Conservation (phyloP, 2,888 invertebrate genomes). For the Abrostola triplasia region DNA sequence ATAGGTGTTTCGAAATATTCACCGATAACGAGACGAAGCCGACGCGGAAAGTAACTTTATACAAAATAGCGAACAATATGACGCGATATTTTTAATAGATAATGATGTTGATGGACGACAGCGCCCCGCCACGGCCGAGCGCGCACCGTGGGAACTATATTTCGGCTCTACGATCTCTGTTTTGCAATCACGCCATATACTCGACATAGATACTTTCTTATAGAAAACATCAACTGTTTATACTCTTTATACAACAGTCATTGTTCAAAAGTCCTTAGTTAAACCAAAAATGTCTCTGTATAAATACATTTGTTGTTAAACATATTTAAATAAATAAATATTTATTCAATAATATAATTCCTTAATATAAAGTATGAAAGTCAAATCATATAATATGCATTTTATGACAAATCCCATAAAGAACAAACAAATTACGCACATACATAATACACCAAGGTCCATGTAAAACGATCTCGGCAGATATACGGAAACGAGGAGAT, state of each 20-base stretch:
- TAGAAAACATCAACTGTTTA: constrained; percentile 63
- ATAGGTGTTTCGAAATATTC: constrained; percentile 80
- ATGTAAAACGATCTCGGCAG: constrained; percentile 52
- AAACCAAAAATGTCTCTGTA: too few species aligned
- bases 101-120: constrained; percentile 87
- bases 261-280: constrained; percentile 11
- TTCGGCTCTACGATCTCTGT: constrained; percentile 80
- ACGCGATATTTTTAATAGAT: constrained; percentile 88
- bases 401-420: constrained; percentile 18
- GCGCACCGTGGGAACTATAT: constrained; percentile 85
- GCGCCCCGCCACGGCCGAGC: constrained; percentile 70
- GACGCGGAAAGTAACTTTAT: constrained; percentile 82
- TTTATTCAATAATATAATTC: too few species aligned
- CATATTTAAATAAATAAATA: too few species aligned
- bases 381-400: too few species aligned
- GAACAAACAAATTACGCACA: constrained; percentile 35
- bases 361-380: too few species aligned
- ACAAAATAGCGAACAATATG: constrained; percentile 87
- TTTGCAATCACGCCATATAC: constrained; percentile 78
- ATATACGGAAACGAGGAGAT: constrained; percentile 70
- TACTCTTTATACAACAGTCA: constrained; percentile 21
- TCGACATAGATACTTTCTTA: constrained; percentile 65
- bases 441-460: constrained; percentile 56
- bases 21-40: constrained; percentile 68
- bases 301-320: not conserved